Base-by-base conservation (phyloP, 2,888 invertebrate species). In the Zaprionus bogoriensis region DNA sequence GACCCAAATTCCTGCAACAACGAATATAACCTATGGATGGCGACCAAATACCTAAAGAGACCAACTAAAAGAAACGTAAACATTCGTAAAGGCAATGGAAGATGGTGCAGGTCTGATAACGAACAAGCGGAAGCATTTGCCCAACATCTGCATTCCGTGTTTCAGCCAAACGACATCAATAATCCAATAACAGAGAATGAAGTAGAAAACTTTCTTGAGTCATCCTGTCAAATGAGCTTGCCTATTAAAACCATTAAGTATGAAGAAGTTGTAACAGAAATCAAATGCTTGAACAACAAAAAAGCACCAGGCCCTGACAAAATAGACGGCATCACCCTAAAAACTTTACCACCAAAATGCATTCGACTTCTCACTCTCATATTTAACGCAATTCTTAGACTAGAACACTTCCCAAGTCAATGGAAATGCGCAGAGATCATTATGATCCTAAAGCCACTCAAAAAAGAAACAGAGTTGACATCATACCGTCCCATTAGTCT, bases 1-100 rank as follows among this genome's bases (percentile, higher is more conserved):
- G 48, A 48, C 25, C 41, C 28, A 47, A 38, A 55, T 39, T 39
- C 30, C 22, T 14, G 47, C 39, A 47, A 55, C 41, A 27, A 47
- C 3, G 55, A 39, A 17, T 39, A 39, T 19, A 39, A 20, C 20
- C 39, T 39, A 20, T 39, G 41, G 41, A 41, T 12, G 7, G 41
- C 41, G 12, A 41, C 41, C 5, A 41, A 41, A 41, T 41, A 41
- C 12, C 41, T 41, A 19, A 48, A 51, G 41, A 19, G 38, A 46
- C 53, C 36, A 25, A 30, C 51, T 14, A 32, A 36, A 48, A 28
- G 36, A 36, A 54, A 42, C 44, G 42, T 17, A 52, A 50, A 12
- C 10, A 36, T 44, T 17, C 42, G 32, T 9, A 36, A 52, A 42
- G 30, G 36, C 38, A 54, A 44, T 19, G 38, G 44, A 25, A 3